A percentile compares a stretch with the other conserved stretches of the same genome.
Evolutionary conservation across 2,113 vertebrate genomes (phyloP).

Genomic region (Hassar affinis): DNA sequence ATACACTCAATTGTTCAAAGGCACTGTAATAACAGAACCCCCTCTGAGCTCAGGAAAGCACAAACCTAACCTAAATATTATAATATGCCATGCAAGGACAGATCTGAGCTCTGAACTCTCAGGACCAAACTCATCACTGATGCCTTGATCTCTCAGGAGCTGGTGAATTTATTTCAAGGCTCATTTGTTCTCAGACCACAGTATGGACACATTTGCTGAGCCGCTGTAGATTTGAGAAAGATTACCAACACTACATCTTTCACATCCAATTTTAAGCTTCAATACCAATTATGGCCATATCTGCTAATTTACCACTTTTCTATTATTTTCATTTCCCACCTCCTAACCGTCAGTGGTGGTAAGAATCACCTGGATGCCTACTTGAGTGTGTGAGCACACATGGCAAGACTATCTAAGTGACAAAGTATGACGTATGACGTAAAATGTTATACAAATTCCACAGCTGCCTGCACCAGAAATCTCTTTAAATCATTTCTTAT

Average conservation of each 20-base stretch:
- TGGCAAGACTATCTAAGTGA: background rate
- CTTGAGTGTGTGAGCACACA: background rate
- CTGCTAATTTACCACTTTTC: background rate
- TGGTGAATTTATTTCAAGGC: background rate
- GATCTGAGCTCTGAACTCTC: slow-evolving; percentile 24
- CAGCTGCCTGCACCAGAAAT: slow-evolving; percentile 83
- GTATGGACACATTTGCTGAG: background rate
- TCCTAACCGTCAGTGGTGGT: too few relatives aligned
- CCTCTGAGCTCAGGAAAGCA: slow-evolving; percentile 33
- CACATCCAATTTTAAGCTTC: background rate
- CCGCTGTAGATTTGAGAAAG: background rate
- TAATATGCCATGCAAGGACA: slow-evolving; percentile 19
- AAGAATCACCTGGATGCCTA: background rate
- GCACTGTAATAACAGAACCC: slow-evolving; percentile 41
- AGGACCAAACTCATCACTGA: background rate
- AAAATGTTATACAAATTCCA: background rate
- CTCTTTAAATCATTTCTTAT: slow-evolving; percentile 89
- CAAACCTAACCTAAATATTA: slow-evolving; percentile 55
- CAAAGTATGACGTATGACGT: background rate
- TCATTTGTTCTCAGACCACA: background rate
- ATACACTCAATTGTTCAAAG: background rate
- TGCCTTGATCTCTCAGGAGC: background rate
- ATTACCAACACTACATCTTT: background rate
- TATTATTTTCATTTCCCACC: too few relatives aligned
- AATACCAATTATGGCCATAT: background rate